Conservation (phyloP, 53 echinoderm and acorn worm genomes). For the Stichopus horrens region DNA sequence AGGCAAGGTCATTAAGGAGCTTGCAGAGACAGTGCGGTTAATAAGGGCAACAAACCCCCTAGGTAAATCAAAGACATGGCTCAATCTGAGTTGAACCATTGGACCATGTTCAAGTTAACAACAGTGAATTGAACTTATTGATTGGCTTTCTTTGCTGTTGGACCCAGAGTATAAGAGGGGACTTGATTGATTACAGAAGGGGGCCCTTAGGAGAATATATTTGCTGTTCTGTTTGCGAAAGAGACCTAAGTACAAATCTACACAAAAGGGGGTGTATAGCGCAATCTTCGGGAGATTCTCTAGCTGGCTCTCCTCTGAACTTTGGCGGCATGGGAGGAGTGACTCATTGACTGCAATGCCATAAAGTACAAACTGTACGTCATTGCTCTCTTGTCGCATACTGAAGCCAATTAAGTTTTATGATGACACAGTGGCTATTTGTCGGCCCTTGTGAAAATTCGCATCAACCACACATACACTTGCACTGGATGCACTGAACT, state of each 20-base stretch:
- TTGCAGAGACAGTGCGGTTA: neutral
- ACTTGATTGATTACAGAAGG: neutral
- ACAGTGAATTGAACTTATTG: neutral
- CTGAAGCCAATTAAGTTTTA: no score
- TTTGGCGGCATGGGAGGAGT: no score
- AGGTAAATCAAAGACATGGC: neutral
- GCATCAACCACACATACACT: no score
- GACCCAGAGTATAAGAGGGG: neutral
- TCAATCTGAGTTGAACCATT: neutral
- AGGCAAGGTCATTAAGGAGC: neutral
- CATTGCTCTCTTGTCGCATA: no score
- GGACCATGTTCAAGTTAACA: conserved; percentile 27
- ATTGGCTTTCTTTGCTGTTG: neutral
- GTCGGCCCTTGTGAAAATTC: no score
- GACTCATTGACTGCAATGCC: no score
- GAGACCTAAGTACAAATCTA: neutral
- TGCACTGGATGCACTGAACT: no score
- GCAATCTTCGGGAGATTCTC: no score
- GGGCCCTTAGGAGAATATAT: neutral
- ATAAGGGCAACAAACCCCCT: neutral
- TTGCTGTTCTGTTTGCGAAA: neutral
- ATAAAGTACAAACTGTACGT: no score
- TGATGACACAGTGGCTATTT: no score
- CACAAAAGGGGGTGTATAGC: neutral
- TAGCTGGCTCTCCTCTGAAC: no score